phyloP scores from a whole-genome alignment of 1,140 invertebrate species.

The Phymastichus coffea region DNA sequence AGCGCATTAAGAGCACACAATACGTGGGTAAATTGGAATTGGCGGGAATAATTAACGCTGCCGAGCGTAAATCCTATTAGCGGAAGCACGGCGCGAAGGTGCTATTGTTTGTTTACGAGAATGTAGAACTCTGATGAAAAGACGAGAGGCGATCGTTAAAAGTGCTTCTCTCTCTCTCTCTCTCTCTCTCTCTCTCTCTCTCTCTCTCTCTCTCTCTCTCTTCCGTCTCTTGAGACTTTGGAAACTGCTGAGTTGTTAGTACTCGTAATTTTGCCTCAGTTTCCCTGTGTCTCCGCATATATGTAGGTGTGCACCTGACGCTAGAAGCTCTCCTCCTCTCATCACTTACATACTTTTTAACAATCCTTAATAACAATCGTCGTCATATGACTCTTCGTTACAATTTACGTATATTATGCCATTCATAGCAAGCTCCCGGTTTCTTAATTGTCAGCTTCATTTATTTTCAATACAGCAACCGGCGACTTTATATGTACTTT shows the following conservation, averaged over 20 bases:
- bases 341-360: too few relatives aligned
- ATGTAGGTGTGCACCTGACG: background rate
- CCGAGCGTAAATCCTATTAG: background rate
- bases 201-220: too few relatives aligned
- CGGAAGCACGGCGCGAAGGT: too few relatives aligned
- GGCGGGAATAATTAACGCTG: too few relatives aligned
- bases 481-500: too few relatives aligned
- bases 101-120: background rate
- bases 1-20: too few relatives aligned
- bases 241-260: background rate
- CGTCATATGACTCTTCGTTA: conserved; percentile 3
- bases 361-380: background rate
- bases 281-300: background rate
- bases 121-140: conserved; percentile 7
- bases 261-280: background rate
- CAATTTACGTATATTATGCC: background rate
- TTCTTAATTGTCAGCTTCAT: too few relatives aligned
- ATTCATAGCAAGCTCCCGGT: too few relatives aligned
- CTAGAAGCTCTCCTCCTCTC: background rate
- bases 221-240: background rate
- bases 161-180: too few relatives aligned
- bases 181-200: too few relatives aligned
- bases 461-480: too few relatives aligned
- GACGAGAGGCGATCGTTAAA: conserved; percentile 11
- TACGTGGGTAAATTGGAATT: too few relatives aligned